Conservation (phyloP, 2,797 vertebrate genomes). For the Hypotaenidia philippensis region DNA sequence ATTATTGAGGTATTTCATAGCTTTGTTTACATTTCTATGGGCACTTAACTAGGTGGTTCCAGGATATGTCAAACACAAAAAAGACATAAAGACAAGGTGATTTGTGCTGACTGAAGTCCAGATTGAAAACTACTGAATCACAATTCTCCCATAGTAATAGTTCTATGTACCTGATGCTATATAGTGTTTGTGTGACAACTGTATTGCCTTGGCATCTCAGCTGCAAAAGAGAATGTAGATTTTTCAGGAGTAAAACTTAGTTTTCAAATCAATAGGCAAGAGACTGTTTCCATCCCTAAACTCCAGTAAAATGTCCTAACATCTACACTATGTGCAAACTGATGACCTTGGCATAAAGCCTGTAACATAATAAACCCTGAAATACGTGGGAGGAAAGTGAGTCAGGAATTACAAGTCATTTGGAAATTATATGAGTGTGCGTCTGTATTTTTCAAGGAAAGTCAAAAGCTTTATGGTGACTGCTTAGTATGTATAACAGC, state of each 20-base stretch:
- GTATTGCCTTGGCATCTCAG: conserved; percentile 55
- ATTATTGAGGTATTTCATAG: neutral
- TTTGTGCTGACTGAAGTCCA: neutral
- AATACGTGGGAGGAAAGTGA: conserved; percentile 58
- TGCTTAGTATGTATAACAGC: neutral
- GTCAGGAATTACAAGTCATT: conserved; percentile 51
- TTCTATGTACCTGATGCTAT: conserved; percentile 32
- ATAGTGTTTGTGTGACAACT: conserved; percentile 39
- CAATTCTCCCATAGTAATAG: conserved; percentile 6
- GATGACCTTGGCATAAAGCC: conserved; percentile 72
- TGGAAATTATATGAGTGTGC: conserved; percentile 2
- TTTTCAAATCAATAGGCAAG: conserved; percentile 62
- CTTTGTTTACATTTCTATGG: neutral
- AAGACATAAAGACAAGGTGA: neutral
- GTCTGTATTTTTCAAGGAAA: conserved; percentile 45
- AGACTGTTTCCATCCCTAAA: conserved; percentile 45
- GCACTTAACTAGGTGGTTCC: neutral
- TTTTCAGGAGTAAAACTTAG: conserved; percentile 65
- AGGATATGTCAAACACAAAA: neutral
- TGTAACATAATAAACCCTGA: conserved; percentile 58
- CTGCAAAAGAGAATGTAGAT: conserved; percentile 33
- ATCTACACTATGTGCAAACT: conserved; percentile 52
- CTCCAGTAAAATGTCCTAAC: conserved; percentile 44
- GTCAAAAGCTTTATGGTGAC: conserved; percentile 45
- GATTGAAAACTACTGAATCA: conserved; percentile 32